These are phyloP conservation scores for Hyles lineata DNA, from an alignment of 2,888 invertebrate species.

Conservation along the genomic window DNA sequence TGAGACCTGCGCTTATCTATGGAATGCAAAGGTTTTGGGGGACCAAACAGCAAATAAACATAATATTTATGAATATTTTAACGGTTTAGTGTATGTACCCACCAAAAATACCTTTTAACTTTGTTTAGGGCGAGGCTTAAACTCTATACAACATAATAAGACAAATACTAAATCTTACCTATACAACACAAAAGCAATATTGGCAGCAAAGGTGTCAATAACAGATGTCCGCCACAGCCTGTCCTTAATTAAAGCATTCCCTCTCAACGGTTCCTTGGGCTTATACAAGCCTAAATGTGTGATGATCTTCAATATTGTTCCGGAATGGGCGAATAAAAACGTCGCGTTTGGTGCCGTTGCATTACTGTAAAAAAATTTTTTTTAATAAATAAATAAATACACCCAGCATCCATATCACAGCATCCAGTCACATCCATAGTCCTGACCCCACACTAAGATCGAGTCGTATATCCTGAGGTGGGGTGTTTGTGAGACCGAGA, in stretches of 20 bases:
- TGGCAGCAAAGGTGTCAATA: constrained; percentile 92
- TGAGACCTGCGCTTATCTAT: too few relatives aligned
- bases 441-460: too few relatives aligned
- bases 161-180: constrained; percentile 79
- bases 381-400: too few relatives aligned
- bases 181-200: constrained; percentile 90
- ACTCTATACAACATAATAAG: not conserved
- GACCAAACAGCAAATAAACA: too few relatives aligned
- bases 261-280: constrained; percentile 86
- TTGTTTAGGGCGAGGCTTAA: too few relatives aligned
- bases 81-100: too few relatives aligned
- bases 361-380: constrained; percentile 46
- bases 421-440: too few relatives aligned
- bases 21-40: too few relatives aligned
- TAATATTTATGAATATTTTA: too few relatives aligned
- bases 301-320: constrained; percentile 90
- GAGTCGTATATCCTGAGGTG: too few relatives aligned
- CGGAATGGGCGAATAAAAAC: constrained; percentile 93
- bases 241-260: constrained; percentile 73
- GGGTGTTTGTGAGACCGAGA: too few relatives aligned
- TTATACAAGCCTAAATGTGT: constrained; percentile 90
- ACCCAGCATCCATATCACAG: too few relatives aligned
- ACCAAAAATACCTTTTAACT: not conserved
- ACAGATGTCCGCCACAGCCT: constrained; percentile 85
- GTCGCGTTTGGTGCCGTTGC: constrained; percentile 75